A percentile compares a stretch with the other conserved stretches of the same genome.
These are phyloP conservation scores for Bombyx huttoni DNA, from an alignment of 2,888 invertebrate species.

Conservation along the genomic window DNA sequence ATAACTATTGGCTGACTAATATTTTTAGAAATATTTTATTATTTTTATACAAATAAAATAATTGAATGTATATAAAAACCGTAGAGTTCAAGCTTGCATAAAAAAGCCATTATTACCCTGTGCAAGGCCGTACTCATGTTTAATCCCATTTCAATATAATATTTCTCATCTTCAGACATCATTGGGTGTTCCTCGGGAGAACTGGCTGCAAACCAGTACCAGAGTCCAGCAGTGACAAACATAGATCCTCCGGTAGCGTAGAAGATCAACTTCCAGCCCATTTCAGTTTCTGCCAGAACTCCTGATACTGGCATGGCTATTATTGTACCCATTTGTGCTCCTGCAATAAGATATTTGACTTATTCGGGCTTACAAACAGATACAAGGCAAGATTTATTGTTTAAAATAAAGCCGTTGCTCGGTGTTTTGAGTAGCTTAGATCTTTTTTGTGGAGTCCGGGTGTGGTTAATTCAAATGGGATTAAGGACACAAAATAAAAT, in stretches of 20 bases:
- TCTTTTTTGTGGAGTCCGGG: too few relatives aligned
- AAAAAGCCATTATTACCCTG: conserved; percentile 5
- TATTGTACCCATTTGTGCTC: conserved; percentile 78
- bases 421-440: too few relatives aligned
- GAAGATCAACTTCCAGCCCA: conserved; percentile 80
- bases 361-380: background rate
- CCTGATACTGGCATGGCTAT: conserved; percentile 78
- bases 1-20: too few relatives aligned
- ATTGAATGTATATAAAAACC: too few relatives aligned
- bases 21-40: too few relatives aligned
- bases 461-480: too few relatives aligned
- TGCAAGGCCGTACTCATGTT: conserved; percentile 39
- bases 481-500: too few relatives aligned
- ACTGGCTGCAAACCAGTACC: conserved; percentile 72
- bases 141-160: conserved; percentile 72
- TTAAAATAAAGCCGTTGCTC: too few relatives aligned
- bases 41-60: too few relatives aligned
- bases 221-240: conserved; percentile 66
- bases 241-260: conserved; percentile 73
- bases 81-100: background rate
- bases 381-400: background rate
- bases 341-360: conserved; percentile 29
- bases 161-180: conserved; percentile 69
- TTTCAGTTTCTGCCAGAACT: conserved; percentile 61
- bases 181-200: conserved; percentile 68